These are phyloP conservation scores for Diaphora mendica DNA, from an alignment of 2,888 invertebrate species.

Conservation along the genomic window DNA sequence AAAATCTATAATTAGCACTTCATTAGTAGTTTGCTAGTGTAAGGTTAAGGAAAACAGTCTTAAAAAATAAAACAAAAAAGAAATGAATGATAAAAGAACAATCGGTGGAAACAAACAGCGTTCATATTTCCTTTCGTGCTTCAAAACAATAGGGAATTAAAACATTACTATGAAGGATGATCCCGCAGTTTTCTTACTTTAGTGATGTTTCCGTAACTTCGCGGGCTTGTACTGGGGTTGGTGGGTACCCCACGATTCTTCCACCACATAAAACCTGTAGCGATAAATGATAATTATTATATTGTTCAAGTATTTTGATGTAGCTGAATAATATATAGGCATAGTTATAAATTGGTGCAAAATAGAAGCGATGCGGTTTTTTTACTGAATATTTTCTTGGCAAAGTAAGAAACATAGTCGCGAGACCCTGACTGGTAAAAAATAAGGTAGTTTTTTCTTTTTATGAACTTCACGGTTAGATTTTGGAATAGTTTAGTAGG, in stretches of 20 bases:
- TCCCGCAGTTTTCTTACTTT: conserved; percentile 36
- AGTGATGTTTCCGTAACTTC: conserved; percentile 57
- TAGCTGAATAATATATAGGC: conserved; percentile 80
- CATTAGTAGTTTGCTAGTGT: not conserved
- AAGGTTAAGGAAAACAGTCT: not conserved
- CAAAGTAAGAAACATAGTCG: no score
- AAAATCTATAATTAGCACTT: not conserved
- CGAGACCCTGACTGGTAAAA: no score
- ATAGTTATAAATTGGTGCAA: conserved; percentile 58
- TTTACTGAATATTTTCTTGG: not conserved
- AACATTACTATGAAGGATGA: conserved; percentile 41
- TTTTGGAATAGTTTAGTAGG: no score
- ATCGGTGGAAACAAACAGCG: not conserved
- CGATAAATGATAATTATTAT: conserved; percentile 85
- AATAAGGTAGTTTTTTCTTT: no score
- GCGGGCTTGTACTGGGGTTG: conserved; percentile 38
- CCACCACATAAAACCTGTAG: conserved; percentile 80
- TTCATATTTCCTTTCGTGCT: conserved; percentile 20
- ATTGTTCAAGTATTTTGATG: conserved; percentile 84
- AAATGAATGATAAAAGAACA: not conserved
- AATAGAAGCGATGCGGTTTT: conserved; percentile 30
- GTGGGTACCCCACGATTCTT: conserved; percentile 63
- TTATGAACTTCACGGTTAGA: no score
- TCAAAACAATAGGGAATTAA: conserved; percentile 37
- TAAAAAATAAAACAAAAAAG: not conserved